Base-by-base conservation (phyloP, 2,888 invertebrate genomes). In the Hyalella azteca region DNA sequence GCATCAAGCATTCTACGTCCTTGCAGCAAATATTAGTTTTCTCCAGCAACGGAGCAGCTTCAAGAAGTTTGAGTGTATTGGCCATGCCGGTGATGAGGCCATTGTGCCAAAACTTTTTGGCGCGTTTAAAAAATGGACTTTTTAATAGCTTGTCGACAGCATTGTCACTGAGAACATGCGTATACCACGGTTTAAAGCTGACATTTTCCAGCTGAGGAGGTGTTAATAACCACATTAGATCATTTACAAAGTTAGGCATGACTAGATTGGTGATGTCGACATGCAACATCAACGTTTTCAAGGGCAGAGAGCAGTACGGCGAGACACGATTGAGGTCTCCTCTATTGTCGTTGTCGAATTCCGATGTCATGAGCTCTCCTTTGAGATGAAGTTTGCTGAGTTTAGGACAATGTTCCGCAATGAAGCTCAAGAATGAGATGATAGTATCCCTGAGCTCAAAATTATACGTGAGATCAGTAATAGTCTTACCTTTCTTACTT, bases 51-150 rank as follows among this genome's bases (percentile, higher is more conserved):
- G 66, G 66, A 32, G 66, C 66, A 2, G 26, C 39, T 66, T 66
- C 39, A 32, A 66, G 29, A 29, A 66, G 66, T 19, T 36, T 66
- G 15, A 66, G 19, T 9, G 66, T 66, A 11, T 66, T 29, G n/a
- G 32, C 36, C 32, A 66, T 1, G 4, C 66, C 66, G 22, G 11
- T 15, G n/a, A 66, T 36, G 9, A 66, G 36, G 1, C 39, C 66
- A 15, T 13, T 3, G 39, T 66, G 39, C 36, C 29, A 66, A 15
- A 66, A 66, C 19, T 29, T 36, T 36, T 66, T 66, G 29, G 66
- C 66, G 5, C 66, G 36, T 29, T n/a, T 19, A 15, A 66, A 66
- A 29, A 66, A 66, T 19, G 66, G 39, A 66, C 66, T 66, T n/a
- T 9, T 13, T 7, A 66, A 36, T 0, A 66, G 36, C 19, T 19